Conservation (phyloP, 2,113 vertebrate genomes). For the Entelurus aequoreus region DNA sequence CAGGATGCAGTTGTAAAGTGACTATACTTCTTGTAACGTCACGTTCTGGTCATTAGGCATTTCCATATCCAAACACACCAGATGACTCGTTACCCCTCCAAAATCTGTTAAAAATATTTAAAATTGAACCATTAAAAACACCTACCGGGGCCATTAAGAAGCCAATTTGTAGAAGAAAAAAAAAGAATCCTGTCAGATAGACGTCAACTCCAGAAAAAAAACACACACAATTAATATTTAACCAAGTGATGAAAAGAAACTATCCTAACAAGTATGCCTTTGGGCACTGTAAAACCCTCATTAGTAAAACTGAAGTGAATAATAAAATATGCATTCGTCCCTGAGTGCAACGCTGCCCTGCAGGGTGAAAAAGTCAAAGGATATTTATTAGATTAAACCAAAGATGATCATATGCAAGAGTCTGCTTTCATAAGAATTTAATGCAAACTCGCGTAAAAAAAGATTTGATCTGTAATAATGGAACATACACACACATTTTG, state of each 20-base stretch:
- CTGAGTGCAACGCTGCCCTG: slow-evolving; percentile 17
- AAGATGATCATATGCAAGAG: background rate
- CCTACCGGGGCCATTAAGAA: slow-evolving; percentile 50
- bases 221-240: slow-evolving; percentile 71
- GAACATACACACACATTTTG: too few relatives aligned
- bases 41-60: background rate
- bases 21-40: slow-evolving; percentile 14
- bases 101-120: too few relatives aligned
- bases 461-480: too few relatives aligned
- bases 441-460: too few relatives aligned
- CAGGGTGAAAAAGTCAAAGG: background rate
- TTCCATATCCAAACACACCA: too few relatives aligned
- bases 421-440: too few relatives aligned
- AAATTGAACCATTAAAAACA: slow-evolving; percentile 10
- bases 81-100: too few relatives aligned
- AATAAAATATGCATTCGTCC: slow-evolving; percentile 46
- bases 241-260: slow-evolving; percentile 66
- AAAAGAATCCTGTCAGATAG: slow-evolving; percentile 50
- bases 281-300: slow-evolving; percentile 48
- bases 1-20: slow-evolving; percentile 17
- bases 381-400: background rate
- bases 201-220: slow-evolving; percentile 65
- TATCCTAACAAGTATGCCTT: slow-evolving; percentile 64
- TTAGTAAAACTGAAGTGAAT: slow-evolving; percentile 67
- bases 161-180: slow-evolving; percentile 44